Conservation (phyloP, 2,113 vertebrate genomes). For the Lichenostomus cassidix region DNA sequence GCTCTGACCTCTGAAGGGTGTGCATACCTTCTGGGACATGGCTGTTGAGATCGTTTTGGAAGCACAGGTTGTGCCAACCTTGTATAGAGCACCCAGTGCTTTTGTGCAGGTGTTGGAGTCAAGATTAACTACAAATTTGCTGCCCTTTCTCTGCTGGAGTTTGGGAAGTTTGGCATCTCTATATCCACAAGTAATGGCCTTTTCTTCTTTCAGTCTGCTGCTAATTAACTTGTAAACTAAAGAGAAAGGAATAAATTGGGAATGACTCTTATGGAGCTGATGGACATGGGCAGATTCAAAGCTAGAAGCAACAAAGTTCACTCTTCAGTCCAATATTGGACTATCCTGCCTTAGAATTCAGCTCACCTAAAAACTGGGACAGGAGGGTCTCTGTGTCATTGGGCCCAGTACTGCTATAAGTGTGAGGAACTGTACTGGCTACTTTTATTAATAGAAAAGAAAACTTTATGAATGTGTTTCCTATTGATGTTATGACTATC, state of each 20-base stretch:
- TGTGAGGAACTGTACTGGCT: background rate
- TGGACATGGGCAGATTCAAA: background rate
- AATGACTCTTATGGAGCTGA: background rate
- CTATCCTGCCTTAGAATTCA: background rate
- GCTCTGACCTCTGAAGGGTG: background rate
- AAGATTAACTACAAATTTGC: background rate
- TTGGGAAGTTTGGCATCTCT: background rate
- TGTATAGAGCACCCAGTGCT: background rate
- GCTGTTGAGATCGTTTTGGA: background rate
- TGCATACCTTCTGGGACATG: background rate
- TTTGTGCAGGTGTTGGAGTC: background rate
- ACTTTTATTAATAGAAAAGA: background rate
- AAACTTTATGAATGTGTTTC: background rate
- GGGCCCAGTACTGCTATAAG: background rate
- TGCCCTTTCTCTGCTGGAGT: background rate
- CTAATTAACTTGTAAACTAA: background rate
- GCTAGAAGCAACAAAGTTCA: background rate
- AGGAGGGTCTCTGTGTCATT: background rate
- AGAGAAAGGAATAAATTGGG: background rate
- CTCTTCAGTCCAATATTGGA: background rate
- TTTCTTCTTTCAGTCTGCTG: background rate
- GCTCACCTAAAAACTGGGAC: background rate
- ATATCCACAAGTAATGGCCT: background rate
- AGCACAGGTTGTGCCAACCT: background rate
- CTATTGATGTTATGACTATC: background rate